phyloP scores from a whole-genome alignment of 2,888 invertebrate species.

The Nymphalis polychloros region DNA sequence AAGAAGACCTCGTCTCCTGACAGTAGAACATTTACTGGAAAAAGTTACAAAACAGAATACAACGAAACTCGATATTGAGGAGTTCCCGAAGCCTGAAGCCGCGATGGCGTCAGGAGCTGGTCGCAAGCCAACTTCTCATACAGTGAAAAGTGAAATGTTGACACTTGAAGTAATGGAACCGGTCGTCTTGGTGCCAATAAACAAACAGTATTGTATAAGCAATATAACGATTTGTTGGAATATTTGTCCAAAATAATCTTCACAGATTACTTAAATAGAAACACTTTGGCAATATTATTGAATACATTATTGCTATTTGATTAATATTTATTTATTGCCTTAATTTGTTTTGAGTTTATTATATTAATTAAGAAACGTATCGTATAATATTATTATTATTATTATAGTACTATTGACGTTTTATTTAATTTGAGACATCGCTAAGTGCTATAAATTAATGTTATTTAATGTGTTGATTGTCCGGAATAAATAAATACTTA shows the following conservation, averaged over 20 bases:
- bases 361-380: no score
- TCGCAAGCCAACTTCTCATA: slow-evolving; percentile 15
- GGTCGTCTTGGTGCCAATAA: slow-evolving; percentile 1
- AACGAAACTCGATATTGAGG: background rate
- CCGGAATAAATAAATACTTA: no score
- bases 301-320: no score
- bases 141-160: slow-evolving; percentile 19
- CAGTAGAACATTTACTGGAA: background rate
- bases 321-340: no score
- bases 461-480: no score
- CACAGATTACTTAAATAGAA: background rate
- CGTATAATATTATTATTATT: no score
- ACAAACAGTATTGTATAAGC: background rate
- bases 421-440: no score
- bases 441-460: no score
- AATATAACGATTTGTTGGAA: background rate
- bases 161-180: slow-evolving; percentile 6
- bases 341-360: no score
- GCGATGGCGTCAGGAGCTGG: slow-evolving; percentile 9
- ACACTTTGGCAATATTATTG: no score
- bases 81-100: background rate
- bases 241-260: background rate
- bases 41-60: slow-evolving; percentile 7
- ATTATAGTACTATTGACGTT: no score
- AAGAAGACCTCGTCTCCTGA: no score